Evolutionary conservation across 2,888 invertebrate species (phyloP), one percentile per base, ranked within the genome.

Genomic region (Steromphala cineraria): DNA sequence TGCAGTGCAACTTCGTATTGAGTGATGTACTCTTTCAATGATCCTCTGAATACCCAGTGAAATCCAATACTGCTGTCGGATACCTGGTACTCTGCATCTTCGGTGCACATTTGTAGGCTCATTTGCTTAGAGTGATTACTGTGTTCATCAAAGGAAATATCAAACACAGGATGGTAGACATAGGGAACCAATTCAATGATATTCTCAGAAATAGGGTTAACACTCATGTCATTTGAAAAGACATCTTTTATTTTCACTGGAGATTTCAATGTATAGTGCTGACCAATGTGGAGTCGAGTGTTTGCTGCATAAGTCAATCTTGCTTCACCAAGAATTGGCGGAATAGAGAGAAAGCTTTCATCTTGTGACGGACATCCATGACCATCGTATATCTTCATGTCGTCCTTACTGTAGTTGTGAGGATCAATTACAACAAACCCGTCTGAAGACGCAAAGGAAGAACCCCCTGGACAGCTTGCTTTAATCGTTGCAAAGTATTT

Each of bases 361-460:
- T 0, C 5, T 4, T 4, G 2, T 17, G n/a, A 24, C 10, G n/a
- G 13, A 52, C 46, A 75, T 17, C 46, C 46, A 21, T 52, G 8
- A 52, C 46, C 46, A 52, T 52, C 52, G 24, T 52, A 40, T 10
- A 75, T 13, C n/a, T 40, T 19, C 1, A 52, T 8, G 19, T 75
- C 46, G 21, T 21, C 10, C 28, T 24, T 24, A 46, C 28, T 31
- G 28, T 28, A n/a, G 36, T 15, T 3, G 3, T 0, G 24, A 24
- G n/a, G 46, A 52, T 75, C 75, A 19, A 75, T 52, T 4, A 82
- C 17, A 15, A 75, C 46, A 24, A 82, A 79, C 8, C 82, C 82
- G 46, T 82, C 80, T 5, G 82, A 82, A 19, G 62, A 67, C 3
- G 55, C 46, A 21, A 67, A 31, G 17, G 19, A 56, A 53, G 67